phyloP scores from a whole-genome alignment of 2,113 vertebrate genomes.

The Rhinolophus sinicus region DNA sequence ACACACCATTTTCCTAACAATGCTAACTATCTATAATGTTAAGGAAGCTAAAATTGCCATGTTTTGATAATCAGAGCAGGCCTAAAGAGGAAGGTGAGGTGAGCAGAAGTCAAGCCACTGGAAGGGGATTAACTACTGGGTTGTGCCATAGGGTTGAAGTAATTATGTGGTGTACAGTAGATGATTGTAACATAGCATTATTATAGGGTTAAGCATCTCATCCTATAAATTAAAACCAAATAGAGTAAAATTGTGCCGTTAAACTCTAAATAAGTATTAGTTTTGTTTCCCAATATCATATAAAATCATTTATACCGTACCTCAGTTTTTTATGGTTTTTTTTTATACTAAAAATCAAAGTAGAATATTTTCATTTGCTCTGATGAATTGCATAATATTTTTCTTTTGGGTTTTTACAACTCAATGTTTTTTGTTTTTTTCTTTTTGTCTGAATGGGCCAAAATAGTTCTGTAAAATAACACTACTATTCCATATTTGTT shows the following conservation, averaged over 20 bases:
- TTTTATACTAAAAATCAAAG: constrained; percentile 10
- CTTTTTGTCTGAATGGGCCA: neutral
- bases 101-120: neutral
- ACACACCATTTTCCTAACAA: neutral
- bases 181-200: neutral
- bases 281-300: neutral
- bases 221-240: neutral
- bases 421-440: neutral
- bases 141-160: neutral
- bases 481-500: neutral
- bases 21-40: neutral
- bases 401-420: neutral
- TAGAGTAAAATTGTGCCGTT: neutral
- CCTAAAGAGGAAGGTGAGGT: neutral
- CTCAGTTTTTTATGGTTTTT: neutral
- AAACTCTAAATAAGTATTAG: neutral
- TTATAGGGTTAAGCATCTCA: neutral
- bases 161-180: neutral
- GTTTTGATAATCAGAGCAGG: neutral
- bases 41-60: neutral
- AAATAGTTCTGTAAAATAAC: neutral
- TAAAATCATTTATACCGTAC: neutral
- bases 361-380: constrained; percentile 25
- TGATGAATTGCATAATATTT: neutral
- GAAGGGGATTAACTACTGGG: neutral